Base-by-base conservation (phyloP, 2,888 invertebrate species). In the Ceramica pisi region DNA sequence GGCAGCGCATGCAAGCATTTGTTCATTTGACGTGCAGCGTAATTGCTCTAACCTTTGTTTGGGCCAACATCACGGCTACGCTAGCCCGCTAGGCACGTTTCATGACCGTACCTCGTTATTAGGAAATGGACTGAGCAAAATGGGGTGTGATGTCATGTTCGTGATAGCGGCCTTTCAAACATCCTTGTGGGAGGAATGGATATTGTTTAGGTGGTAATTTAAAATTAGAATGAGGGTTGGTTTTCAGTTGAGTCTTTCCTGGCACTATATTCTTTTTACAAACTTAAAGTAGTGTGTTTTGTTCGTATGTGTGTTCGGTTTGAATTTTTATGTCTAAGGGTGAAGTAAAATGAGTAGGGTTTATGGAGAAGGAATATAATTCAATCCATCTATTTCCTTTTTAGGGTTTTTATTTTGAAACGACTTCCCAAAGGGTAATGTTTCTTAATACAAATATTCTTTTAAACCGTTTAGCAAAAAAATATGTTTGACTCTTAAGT, bases 31-130 rank as follows among this genome's bases (percentile, higher is more conserved):
- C 85, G 80, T 70, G 79, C 71, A 60, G 14, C 59, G 48, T 85
- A 85, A 85, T 84, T 84, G 71, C 31, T 74, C 0, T 72, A 81
- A 82, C 85, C 82, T 86, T 85, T 67, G 78, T 57, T 67, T 61
- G 53, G 80, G 77, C 67, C 63, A 57, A 73, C 76, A 62, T 35
- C 66, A 78, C 9, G 69, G 68, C 64, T 75, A 61, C 44, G 35
- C 26, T 50, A 26, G 60, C 60, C 60, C 38, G 35, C 26, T 50
- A 26, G 60, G 55, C 64, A 76, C 77, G 71, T 83, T 77, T 78
- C 84, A 76, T 85, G 80, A 72, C 71, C 71, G 46, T 53, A 59
- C 59, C 64, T 80, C 55, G 76, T 80, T 83, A 46, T 60, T 64
- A 78, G 75, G 51, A 77, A 82, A 77, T 70, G 65, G 64, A 67